Evolutionary conservation across 1,140 invertebrate species (phyloP).

Genomic region (Drosophila dunni): DNA sequence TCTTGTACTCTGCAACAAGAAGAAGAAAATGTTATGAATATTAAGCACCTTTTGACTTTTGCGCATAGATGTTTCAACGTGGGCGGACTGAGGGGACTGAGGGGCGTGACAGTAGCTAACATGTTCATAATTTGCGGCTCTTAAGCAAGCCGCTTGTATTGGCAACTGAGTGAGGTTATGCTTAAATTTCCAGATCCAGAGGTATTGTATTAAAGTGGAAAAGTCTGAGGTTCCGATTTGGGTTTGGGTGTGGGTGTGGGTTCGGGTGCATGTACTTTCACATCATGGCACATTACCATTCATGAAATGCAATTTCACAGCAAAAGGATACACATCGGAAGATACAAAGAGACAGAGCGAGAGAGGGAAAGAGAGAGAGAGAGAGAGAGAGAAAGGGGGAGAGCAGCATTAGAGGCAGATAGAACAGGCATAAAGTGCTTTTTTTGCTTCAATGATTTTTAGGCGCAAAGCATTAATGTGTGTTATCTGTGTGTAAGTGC

Average conservation of each 20-base stretch:
- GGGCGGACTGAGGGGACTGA: constrained; percentile 5
- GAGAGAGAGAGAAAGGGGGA: neutral
- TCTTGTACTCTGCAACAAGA: constrained; percentile 16
- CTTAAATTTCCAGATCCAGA: neutral
- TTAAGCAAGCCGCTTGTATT: constrained; percentile 21
- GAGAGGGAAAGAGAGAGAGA: constrained; percentile 5
- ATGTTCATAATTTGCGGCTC: constrained; percentile 41
- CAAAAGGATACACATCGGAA: constrained; percentile 65
- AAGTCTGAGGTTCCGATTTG: neutral
- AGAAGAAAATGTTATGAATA: constrained; percentile 52
- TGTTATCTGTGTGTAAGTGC: constrained; percentile 25
- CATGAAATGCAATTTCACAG: constrained; percentile 80
- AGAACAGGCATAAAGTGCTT: constrained; percentile 65
- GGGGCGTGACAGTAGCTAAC: constrained; percentile 14
- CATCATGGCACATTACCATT: constrained; percentile 80
- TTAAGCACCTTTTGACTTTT: constrained; percentile 60
- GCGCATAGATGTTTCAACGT: constrained; percentile 36
- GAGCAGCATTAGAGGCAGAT: constrained; percentile 12
- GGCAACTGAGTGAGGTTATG: neutral
- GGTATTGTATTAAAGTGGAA: neutral
- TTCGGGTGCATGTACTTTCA: constrained; percentile 35
- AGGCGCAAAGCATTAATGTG: constrained; percentile 75
- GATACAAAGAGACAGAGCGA: constrained; percentile 42
- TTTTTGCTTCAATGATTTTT: constrained; percentile 78
- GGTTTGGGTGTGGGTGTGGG: neutral